Base-by-base conservation (phyloP, 2,888 invertebrate species). In the Clunio marinus region DNA sequence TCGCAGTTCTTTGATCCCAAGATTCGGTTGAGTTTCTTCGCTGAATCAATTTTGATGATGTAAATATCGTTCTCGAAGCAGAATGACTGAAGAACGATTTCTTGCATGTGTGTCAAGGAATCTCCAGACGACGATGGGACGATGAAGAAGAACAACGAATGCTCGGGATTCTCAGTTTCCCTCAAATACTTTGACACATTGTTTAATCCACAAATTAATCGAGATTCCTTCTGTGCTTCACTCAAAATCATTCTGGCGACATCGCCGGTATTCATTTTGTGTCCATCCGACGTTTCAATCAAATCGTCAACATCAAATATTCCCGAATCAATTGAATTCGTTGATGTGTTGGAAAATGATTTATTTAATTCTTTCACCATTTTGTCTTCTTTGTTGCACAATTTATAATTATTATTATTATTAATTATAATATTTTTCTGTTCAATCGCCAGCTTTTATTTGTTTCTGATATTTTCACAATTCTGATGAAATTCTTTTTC, bases 21-120 rank as follows among this genome's bases (percentile, higher is more conserved):
- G 71, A 79, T 78, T 24, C 78, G 75, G 71, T 78, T 78, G 55
- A 79, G 71, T 73, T 82, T 83, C 72, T 81, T 78, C 58, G 81
- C 78, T 70, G 80, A 81, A 72, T 84, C 83, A 57, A 83, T n/a
- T 55, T 66, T 46, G 10, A 66, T 17, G 25, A 55, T 66, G 41
- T 66, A 66, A 74, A 90, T 89, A 72, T 86, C 88, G 71, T 89
- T 88, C 77, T 90, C 89, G 41, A 84, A 87, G 77, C 90, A 90
- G 76, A 88, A 46, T 41, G 41, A 10, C 15, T 41, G 41, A 10
- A 41, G 41, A 5, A 41, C 41, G n/a, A 41, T 15, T 41, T 41
- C 41, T 41, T 41, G 41, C 41, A 41, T 41, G 10, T 41, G 41
- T n/a, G 10, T 41, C 32, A 88, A 87, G 27, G 88, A 85, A 76